Evolutionary conservation across 1,140 invertebrate genomes (phyloP).

Genomic region (Drosophila pallidifrons): DNA sequence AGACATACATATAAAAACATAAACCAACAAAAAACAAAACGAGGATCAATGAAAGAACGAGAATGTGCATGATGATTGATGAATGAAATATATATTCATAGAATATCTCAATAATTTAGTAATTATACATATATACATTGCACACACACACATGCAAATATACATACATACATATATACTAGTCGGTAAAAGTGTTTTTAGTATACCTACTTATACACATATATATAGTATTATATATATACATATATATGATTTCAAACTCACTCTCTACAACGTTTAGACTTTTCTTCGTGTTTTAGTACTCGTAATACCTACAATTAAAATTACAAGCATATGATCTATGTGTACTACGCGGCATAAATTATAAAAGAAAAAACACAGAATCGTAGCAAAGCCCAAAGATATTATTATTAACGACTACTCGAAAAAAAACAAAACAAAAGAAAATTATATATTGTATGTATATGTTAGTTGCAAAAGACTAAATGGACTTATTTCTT

Average conservation of each 20-base stretch:
- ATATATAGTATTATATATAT: slow-evolving; percentile 25
- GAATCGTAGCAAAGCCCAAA: slow-evolving; percentile 73
- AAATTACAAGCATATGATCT: slow-evolving; percentile 55
- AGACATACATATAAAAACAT: slow-evolving; percentile 39
- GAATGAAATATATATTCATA: slow-evolving; percentile 66
- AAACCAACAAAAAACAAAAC: not conserved
- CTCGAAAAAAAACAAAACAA: slow-evolving; percentile 14
- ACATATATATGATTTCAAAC: slow-evolving; percentile 35
- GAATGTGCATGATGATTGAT: slow-evolving; percentile 32
- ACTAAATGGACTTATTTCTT: slow-evolving; percentile 73
- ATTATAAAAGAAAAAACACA: slow-evolving; percentile 47
- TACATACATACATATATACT: slow-evolving; percentile 68
- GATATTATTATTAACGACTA: slow-evolving; percentile 76
- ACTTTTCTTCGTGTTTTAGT: slow-evolving; percentile 54
- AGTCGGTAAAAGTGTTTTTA: slow-evolving; percentile 55
- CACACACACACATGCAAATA: slow-evolving; percentile 38
- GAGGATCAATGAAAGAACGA: not conserved
- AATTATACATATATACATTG: slow-evolving; percentile 45
- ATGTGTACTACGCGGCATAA: slow-evolving; percentile 63
- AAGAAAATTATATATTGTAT: slow-evolving; percentile 56
- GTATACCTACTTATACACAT: slow-evolving; percentile 52
- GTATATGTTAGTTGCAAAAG: slow-evolving; percentile 74
- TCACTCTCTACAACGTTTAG: slow-evolving; percentile 51
- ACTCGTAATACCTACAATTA: slow-evolving; percentile 40
- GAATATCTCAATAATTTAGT: slow-evolving; percentile 77